Conservation (phyloP, 2,113 vertebrate species). For the Mobula birostris region DNA sequence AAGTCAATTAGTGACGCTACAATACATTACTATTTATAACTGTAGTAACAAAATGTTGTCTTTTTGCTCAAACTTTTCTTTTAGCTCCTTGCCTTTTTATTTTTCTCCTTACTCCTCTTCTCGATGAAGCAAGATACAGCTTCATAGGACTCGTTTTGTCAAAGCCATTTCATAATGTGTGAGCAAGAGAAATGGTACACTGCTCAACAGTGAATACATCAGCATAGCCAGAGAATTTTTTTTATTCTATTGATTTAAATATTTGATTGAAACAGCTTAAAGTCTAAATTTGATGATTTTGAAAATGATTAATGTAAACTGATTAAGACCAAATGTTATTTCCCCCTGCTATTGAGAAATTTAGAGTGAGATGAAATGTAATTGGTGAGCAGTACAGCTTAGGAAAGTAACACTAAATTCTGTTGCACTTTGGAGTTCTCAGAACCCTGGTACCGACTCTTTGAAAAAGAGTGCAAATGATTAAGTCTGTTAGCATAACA, state of each 20-base stretch:
- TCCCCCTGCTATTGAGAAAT: neutral
- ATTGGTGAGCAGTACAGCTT: neutral
- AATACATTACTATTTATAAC: neutral
- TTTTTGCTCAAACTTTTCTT: neutral
- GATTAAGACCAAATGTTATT: neutral
- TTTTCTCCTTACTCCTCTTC: neutral
- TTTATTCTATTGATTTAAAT: neutral
- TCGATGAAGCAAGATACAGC: neutral
- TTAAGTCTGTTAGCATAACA: neutral
- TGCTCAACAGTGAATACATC: neutral
- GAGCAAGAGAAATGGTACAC: neutral
- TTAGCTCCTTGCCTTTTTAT: neutral
- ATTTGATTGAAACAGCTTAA: neutral
- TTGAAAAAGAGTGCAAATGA: neutral
- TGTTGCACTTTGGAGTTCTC: neutral
- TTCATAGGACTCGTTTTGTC: neutral
- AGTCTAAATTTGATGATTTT: neutral
- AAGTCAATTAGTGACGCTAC: neutral
- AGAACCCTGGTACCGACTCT: neutral
- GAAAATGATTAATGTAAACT: neutral
- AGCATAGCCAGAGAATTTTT: neutral
- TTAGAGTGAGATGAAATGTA: neutral
- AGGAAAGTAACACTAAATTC: neutral
- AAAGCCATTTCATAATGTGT: neutral
- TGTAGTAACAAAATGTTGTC: slow-evolving; percentile 11